Evolutionary conservation across 2,113 vertebrate species (phyloP).

Genomic region (Stegastes partitus): DNA sequence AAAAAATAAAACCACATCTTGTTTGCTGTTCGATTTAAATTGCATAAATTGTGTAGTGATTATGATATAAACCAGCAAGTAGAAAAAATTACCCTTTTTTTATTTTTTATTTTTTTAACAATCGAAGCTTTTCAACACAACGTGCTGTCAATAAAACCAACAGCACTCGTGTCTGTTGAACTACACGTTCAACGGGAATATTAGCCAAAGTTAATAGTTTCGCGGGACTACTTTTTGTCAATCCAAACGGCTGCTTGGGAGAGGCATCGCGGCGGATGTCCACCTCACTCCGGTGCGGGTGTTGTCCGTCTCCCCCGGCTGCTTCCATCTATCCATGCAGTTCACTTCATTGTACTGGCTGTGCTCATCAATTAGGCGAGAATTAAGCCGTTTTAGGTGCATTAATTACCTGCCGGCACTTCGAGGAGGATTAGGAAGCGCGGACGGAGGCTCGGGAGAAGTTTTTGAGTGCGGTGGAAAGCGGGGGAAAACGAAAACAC

Average conservation of each 20-base stretch:
- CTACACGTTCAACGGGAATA: neutral
- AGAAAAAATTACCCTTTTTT: neutral
- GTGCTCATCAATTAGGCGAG: slow-evolving; percentile 68
- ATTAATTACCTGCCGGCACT: neutral
- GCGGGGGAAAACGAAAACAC: slow-evolving; percentile 37
- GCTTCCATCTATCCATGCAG: slow-evolving; percentile 64
- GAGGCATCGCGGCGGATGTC: slow-evolving; percentile 78
- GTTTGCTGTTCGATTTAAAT: neutral
- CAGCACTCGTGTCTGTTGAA: neutral
- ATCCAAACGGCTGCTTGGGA: slow-evolving; percentile 63
- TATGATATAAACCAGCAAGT: neutral
- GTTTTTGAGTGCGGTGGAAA: slow-evolving; percentile 62
- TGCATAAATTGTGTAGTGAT: neutral
- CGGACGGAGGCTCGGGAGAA: slow-evolving; percentile 30
- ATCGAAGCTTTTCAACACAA: neutral
- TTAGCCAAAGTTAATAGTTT: slow-evolving; percentile 40
- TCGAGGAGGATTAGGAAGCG: slow-evolving; percentile 8
- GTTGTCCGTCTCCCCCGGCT: slow-evolving; percentile 73
- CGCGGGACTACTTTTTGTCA: slow-evolving; percentile 69
- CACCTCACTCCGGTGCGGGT: slow-evolving; percentile 70
- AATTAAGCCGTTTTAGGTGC: slow-evolving; percentile 43
- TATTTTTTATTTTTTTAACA: neutral
- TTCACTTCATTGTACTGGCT: slow-evolving; percentile 72
- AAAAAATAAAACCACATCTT: rapidly evolving
- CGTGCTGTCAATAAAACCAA: no score